Evolutionary conservation across 2,888 invertebrate species (phyloP), one percentile per base, ranked within the genome.

Genomic region (Macropis europaea): DNA sequence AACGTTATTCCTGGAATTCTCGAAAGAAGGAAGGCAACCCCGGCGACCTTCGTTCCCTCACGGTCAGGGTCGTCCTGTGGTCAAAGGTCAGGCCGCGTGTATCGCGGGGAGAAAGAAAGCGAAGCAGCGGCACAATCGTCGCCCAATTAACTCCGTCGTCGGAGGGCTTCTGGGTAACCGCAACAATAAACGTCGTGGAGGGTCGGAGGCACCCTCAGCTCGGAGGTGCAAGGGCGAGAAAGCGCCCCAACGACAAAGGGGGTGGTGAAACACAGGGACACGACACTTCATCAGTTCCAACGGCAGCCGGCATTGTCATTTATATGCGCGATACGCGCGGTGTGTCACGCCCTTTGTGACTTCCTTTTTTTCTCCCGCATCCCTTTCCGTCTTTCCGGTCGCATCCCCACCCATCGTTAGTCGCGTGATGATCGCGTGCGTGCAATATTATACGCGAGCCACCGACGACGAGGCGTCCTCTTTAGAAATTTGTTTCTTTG

Each of bases 271-370:
- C 79, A 82, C 79, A 79, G 86, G n/a, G n/a, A 80, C 72, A 76
- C 82, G 85, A 87, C 85, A 88, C 89, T 88, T 87, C 84, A 88
- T 88, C 87, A 87, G 83, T 78, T 85, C 83, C 75, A 84, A 73
- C 83, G 84, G 83, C 83, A 85, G 83, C 73, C 82, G 70, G 81
- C 81, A 88, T 89, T 89, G 87, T 88, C 86, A 86, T 87, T 87
- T 86, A 84, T 84, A 78, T 79, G 81, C 81, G 79, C 74, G 79
- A 81, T 83, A 82, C 80, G 84, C n/a, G n/a, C n/a, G n/a, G n/a
- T n/a, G n/a, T 77, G 81, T 26, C 40, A 45, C 71, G 78, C 76
- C 74, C 79, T 82, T 83, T 82, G 81, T 73, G 76, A 72, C 77
- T 77, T 74, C 79, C 68, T 75, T 69, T 56, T 56, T 59, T 43